Evolutionary conservation across 2,113 vertebrate genomes (phyloP), one percentile per base, ranked within the genome.

Genomic region (Lepus europaeus): DNA sequence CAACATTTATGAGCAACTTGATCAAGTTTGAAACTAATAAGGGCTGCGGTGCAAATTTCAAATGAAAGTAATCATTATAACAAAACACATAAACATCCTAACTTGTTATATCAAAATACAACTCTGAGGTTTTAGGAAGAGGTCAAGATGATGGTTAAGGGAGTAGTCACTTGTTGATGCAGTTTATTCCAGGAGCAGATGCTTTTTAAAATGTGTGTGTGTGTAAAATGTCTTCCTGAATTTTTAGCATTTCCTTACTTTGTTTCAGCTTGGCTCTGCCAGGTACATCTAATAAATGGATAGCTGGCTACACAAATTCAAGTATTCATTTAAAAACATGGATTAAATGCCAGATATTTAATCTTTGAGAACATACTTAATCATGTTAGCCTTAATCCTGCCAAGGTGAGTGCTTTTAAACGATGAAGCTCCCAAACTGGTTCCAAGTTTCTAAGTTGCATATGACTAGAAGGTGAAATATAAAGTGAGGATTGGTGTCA

Each of bases 201-300:
- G 5, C 36, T 86, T 94, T 87, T 17, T 89, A 89, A 90, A 81
- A 81, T 81, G 45, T 29, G 1, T 93, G 45, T 87, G 89, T 69
- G 70, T 61, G 59, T 85, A 63, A 20, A 76, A 51, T 39, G 17
- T 84, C 79, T 80, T 45, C 25, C 66, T 72, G 45, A 92, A 66
- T 36, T 36, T 68, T 95, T 51, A 7, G 45, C 45, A 45, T 45
- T 45, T 6, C 6, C 45, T 45, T 45, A 45, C 45, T 45, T 45
- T 45, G 45, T 45, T 7, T 45, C 45, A 7, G 6, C 45, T 45
- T 7, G 45, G 45, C 7, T 45, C 45, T 45, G 45, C 45, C 45
- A 45, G 45, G 45, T 45, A 7, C 45, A 45, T 45, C 45, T 45
- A 45, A 45, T 45, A 45, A 45, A 45, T 45, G 45, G 45, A 45